These are phyloP conservation scores for Radopholus similis DNA, from an alignment of 1,140 invertebrate species.

Conservation along the genomic window DNA sequence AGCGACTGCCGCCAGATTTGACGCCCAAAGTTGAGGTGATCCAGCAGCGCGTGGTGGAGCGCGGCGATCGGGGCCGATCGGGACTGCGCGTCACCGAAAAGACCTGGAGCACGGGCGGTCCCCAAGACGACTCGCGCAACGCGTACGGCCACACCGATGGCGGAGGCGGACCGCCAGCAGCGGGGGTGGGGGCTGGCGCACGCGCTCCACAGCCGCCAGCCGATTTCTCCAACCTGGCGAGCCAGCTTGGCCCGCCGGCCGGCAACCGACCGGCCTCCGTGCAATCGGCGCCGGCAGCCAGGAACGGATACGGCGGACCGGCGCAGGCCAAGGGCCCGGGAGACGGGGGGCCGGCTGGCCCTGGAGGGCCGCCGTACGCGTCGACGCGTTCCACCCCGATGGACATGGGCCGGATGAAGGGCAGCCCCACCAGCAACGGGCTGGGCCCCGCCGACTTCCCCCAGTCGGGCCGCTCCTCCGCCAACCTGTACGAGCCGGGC, in stretches of 20 bases:
- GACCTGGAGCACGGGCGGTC: conserved; percentile 45
- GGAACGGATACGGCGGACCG: background rate
- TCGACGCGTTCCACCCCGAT: conserved; percentile 33
- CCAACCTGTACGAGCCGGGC: conserved; percentile 31
- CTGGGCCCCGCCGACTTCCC: conserved; percentile 30
- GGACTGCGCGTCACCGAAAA: conserved; percentile 53
- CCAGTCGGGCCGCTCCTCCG: conserved; percentile 43
- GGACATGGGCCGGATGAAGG: conserved; percentile 13
- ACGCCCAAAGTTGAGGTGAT: conserved; percentile 54
- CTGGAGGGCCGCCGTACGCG: background rate
- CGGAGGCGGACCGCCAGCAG: background rate
- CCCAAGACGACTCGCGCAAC: background rate
- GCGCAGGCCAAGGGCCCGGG: background rate
- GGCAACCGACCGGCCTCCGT: background rate
- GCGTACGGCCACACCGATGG: background rate
- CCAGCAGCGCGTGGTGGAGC: conserved; percentile 54
- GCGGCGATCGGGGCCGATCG: conserved; percentile 43
- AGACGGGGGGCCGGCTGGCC: conserved; percentile 9
- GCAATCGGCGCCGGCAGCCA: conserved; percentile 1
- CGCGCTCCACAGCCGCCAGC: conserved; percentile 7
- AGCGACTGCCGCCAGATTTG: conserved; percentile 49
- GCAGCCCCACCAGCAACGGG: conserved; percentile 21
- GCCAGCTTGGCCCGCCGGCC: conserved; percentile 22
- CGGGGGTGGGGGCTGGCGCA: background rate
- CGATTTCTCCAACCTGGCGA: conserved; percentile 34